A percentile compares a stretch with the other conserved stretches of the same genome.
Conservation (phyloP, 1,140 invertebrate genomes). For the Drosophila ananassae region DNA sequence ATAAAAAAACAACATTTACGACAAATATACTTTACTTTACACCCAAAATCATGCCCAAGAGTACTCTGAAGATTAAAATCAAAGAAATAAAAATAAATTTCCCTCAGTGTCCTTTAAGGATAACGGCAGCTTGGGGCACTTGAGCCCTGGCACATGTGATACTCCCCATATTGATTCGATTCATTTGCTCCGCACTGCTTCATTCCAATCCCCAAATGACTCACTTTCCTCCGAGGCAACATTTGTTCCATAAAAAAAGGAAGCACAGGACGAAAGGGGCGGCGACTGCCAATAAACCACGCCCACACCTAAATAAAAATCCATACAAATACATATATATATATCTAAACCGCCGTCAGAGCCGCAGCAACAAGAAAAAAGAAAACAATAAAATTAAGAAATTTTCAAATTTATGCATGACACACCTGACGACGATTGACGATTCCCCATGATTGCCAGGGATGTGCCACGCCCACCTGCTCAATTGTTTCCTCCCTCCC, state of each 20-base stretch:
- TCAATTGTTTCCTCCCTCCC: conserved; percentile 10
- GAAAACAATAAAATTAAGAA: conserved; percentile 80
- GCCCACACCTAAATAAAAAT: conserved; percentile 34
- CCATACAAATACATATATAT: conserved; percentile 6
- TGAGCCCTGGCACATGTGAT: conserved; percentile 49
- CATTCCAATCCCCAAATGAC: conserved; percentile 41
- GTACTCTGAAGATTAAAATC: not conserved
- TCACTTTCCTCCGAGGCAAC: conserved; percentile 28
- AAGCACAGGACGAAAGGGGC: conserved; percentile 4
- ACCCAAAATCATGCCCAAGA: no score
- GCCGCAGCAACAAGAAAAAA: conserved; percentile 20
- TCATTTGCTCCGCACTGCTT: conserved; percentile 49
- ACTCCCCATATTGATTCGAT: conserved; percentile 59
- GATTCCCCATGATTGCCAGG: conserved; percentile 6
- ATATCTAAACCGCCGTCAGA: conserved; percentile 14
- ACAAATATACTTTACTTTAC: no score
- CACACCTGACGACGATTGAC: conserved; percentile 61
- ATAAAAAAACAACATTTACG: no score
- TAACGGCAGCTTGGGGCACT: conserved; percentile 25
- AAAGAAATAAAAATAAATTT: not conserved
- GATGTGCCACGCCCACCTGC: conserved; percentile 36
- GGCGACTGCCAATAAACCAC: conserved; percentile 51
- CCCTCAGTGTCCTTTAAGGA: not conserved
- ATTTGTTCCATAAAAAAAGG: conserved; percentile 49
- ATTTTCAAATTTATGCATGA: conserved; percentile 77